phyloP scores from a whole-genome alignment of 2,888 invertebrate species.

The Aphodius sticticus region DNA sequence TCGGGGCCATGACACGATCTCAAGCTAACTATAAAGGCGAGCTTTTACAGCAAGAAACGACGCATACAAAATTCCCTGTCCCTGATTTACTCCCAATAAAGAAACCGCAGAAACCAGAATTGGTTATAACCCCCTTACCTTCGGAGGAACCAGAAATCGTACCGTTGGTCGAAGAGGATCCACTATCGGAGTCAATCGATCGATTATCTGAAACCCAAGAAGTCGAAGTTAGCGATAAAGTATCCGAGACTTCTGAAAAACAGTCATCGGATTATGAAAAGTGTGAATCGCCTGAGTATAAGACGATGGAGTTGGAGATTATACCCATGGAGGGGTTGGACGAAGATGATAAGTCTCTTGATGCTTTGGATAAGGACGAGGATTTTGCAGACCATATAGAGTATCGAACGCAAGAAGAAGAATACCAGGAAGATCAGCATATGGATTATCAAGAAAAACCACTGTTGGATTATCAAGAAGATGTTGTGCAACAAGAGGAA shows the following conservation, averaged over 20 bases:
- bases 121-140: conserved; percentile 41
- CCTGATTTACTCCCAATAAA: conserved; percentile 58
- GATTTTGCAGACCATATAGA: background rate
- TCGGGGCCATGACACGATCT: conserved; percentile 72
- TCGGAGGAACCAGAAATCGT: conserved; percentile 40
- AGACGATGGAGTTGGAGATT: background rate
- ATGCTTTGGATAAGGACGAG: background rate
- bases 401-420: background rate
- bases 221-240: background rate
- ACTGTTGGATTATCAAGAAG: background rate
- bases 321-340: background rate
- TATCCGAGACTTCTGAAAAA: conserved; percentile 18
- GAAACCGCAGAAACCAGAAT: conserved; percentile 41
- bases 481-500: background rate
- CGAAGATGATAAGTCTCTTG: background rate
- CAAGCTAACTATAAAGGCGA: conserved; percentile 47
- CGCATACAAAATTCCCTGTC: conserved; percentile 50
- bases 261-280: conserved; percentile 29
- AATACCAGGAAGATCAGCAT: background rate
- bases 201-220: conserved; percentile 6
- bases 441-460: background rate
- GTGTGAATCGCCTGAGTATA: conserved; percentile 18
- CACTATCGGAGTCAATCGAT: conserved; percentile 28
- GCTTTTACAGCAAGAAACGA: conserved; percentile 42
- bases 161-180: conserved; percentile 42